phyloP scores from a whole-genome alignment of 2,797 vertebrate species.

The Acropternis orthonyx region DNA sequence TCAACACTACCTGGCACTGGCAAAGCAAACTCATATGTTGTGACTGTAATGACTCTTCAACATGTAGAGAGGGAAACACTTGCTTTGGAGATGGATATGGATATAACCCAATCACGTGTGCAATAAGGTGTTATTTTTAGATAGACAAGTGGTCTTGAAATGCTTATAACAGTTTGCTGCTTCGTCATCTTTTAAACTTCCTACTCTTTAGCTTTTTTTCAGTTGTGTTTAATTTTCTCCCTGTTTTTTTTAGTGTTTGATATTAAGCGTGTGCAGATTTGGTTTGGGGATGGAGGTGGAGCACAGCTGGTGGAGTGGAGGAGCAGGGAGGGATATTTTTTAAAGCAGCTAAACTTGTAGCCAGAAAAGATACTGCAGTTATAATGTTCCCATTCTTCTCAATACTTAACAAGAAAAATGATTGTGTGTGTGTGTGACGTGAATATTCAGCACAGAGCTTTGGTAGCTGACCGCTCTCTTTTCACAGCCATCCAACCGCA shows the following conservation, averaged over 20 bases:
- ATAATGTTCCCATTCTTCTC: slow-evolving; percentile 67
- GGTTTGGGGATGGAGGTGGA: not conserved
- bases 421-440: slow-evolving; percentile 63
- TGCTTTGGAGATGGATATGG: not conserved
- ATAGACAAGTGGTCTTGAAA: not conserved
- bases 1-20: not conserved
- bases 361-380: slow-evolving; percentile 59
- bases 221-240: not conserved
- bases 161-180: not conserved
- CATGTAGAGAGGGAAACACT: not conserved
- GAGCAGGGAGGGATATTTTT: slow-evolving; percentile 25
- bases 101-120: not conserved
- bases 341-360: slow-evolving; percentile 37
- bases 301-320: slow-evolving; percentile 21
- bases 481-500: slow-evolving; percentile 77
- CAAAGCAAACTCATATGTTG: slow-evolving; percentile 1
- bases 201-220: not conserved
- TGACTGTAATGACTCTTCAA: not conserved
- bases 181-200: not conserved
- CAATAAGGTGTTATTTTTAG: not conserved
- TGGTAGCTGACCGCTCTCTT: slow-evolving; percentile 72
- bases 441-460: slow-evolving; percentile 63
- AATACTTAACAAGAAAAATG: slow-evolving; percentile 67
- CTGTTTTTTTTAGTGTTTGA: not conserved
- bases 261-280: not conserved